Conservation (phyloP, 2,888 invertebrate genomes). For the Molorchus minor region DNA sequence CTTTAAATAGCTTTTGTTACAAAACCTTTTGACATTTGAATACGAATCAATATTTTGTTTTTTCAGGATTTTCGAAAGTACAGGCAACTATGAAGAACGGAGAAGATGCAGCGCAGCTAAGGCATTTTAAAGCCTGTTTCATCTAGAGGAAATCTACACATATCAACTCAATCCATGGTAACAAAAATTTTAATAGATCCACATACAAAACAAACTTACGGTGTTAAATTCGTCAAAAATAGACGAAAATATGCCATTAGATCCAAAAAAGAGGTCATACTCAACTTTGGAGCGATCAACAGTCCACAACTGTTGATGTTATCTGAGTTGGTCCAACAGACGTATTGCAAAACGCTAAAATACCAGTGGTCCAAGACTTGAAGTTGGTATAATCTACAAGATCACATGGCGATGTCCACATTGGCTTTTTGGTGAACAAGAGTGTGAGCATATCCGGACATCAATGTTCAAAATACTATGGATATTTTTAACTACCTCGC, state of each 20-base stretch:
- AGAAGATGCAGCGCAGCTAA: constrained; percentile 81
- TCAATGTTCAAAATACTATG: constrained; percentile 64
- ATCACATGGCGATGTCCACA: constrained; percentile 79
- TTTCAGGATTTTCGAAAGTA: constrained; percentile 72
- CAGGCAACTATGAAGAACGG: constrained; percentile 79
- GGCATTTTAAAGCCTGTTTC: constrained; percentile 78
- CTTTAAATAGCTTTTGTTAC: background rate
- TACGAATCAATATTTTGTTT: background rate
- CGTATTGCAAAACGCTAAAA: constrained; percentile 69
- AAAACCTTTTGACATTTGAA: background rate
- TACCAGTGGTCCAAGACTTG: constrained; percentile 72
- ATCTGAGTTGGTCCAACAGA: constrained; percentile 78
- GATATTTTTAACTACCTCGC: constrained; percentile 72
- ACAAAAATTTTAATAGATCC: constrained; percentile 75
- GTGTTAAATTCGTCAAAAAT: constrained; percentile 76
- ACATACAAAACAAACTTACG: constrained; percentile 68
- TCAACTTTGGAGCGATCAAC: constrained; percentile 84
- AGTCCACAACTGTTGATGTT: constrained; percentile 88
- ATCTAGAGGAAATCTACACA: constrained; percentile 72
- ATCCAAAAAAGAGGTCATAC: constrained; percentile 79
- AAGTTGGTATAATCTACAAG: constrained; percentile 85
- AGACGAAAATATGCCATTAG: constrained; percentile 64
- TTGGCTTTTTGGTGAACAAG: constrained; percentile 76
- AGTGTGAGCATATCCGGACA: constrained; percentile 74
- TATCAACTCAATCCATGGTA: constrained; percentile 75